Conservation (phyloP, 2,797 vertebrate species). For the Danio jaintianensis region DNA sequence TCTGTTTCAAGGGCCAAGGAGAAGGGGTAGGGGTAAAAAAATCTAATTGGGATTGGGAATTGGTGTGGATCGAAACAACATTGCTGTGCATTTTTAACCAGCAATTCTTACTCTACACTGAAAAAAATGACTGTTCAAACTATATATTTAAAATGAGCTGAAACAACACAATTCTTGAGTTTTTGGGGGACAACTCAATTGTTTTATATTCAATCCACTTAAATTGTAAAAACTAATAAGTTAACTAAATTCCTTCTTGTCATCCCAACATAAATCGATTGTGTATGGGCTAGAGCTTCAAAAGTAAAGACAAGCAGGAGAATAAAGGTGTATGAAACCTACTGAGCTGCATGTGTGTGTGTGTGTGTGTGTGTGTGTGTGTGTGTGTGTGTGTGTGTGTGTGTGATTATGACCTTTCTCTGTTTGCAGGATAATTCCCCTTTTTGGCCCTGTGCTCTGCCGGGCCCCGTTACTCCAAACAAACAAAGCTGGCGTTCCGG, state of each 20-base stretch:
- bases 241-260: too few relatives aligned
- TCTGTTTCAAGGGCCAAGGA: too few relatives aligned
- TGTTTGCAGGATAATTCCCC: slow-evolving; percentile 36
- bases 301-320: slow-evolving; percentile 15
- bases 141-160: too few relatives aligned
- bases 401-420: slow-evolving; percentile 47
- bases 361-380: slow-evolving; percentile 1
- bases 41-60: too few relatives aligned
- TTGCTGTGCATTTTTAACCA: slow-evolving; percentile 2
- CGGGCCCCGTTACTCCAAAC: slow-evolving; percentile 32
- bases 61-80: neutral
- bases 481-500: slow-evolving; percentile 11
- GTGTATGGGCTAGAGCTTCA: neutral
- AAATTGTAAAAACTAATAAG: too few relatives aligned
- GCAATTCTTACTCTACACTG: slow-evolving; percentile 1
- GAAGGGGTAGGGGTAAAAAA: too few relatives aligned
- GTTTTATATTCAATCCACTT: too few relatives aligned
- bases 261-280: too few relatives aligned
- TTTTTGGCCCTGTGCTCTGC: slow-evolving; percentile 41
- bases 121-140: too few relatives aligned
- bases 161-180: too few relatives aligned
- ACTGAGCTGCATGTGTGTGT: slow-evolving; percentile 6
- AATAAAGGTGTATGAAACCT: slow-evolving; percentile 2
- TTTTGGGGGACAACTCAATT: too few relatives aligned
- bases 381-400: slow-evolving; percentile 27